A percentile compares a stretch with the other conserved stretches of the same genome.
phyloP scores from a whole-genome alignment of 2,797 vertebrate genomes.

The Gallinago nigripennis region DNA sequence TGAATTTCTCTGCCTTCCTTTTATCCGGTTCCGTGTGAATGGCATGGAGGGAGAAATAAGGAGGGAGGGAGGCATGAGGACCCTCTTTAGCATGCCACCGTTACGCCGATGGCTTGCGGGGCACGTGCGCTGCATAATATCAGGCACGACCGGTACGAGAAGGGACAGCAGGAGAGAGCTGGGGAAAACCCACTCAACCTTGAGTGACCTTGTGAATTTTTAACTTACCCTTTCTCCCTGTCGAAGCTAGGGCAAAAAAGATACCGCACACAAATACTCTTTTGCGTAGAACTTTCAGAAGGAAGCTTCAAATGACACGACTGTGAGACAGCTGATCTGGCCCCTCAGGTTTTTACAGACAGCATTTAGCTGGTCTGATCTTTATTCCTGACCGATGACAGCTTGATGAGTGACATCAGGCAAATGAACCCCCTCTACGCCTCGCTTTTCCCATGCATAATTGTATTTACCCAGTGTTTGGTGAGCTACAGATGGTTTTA shows the following conservation, averaged over 20 bases:
- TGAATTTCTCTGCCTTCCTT: constrained; percentile 8
- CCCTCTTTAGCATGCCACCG: not conserved
- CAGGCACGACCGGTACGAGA: not conserved
- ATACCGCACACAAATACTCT: not conserved
- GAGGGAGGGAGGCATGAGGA: not conserved
- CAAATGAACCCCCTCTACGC: not conserved
- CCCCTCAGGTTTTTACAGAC: not conserved
- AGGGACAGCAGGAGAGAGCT: not conserved
- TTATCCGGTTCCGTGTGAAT: not conserved
- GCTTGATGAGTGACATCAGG: not conserved
- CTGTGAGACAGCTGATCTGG: not conserved
- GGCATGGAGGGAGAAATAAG: not conserved
- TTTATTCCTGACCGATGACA: not conserved
- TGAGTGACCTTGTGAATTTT: constrained; percentile 23
- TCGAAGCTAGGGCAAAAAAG: not conserved
- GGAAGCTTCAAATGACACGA: not conserved
- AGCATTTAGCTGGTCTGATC: not conserved
- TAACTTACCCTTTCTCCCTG: not conserved
- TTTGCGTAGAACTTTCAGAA: not conserved
- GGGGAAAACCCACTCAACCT: constrained; percentile 5
- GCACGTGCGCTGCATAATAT: not conserved
- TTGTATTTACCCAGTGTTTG: not conserved
- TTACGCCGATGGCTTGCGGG: not conserved
- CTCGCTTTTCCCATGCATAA: not conserved
- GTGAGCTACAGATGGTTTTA: not conserved